A percentile compares a stretch with the other conserved stretches of the same genome.
Evolutionary conservation across 1,140 invertebrate species (phyloP).

Genomic region (Drosophila dunni): DNA sequence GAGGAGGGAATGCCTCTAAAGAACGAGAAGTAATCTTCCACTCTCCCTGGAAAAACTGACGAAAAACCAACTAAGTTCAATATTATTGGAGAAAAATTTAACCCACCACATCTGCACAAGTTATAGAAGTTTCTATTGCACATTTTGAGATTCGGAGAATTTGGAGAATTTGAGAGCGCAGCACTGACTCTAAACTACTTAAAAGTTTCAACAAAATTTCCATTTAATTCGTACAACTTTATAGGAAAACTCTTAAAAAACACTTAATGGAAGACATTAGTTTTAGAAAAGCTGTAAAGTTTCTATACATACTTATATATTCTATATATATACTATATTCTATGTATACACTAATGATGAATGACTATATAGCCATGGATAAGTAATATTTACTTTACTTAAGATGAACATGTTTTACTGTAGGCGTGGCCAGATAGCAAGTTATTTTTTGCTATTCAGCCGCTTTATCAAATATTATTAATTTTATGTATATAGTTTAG

Average conservation of each 20-base stretch:
- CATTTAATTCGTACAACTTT: conserved; percentile 15
- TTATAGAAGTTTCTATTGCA: conserved; percentile 73
- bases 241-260: conserved; percentile 14
- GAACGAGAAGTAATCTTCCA: conserved; percentile 56
- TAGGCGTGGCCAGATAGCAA: conserved; percentile 34
- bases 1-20: conserved; percentile 83
- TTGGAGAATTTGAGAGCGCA: conserved; percentile 56
- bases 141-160: conserved; percentile 57
- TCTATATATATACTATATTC: conserved; percentile 17
- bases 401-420: conserved; percentile 30
- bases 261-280: conserved; percentile 71
- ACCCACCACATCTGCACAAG: conserved; percentile 71
- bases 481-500: conserved; percentile 59
- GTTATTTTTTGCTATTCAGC: conserved; percentile 31
- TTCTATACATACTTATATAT: conserved; percentile 35
- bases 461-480: conserved; percentile 37
- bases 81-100: conserved; percentile 8
- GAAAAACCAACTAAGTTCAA: conserved; percentile 7
- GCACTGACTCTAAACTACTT: conserved; percentile 20
- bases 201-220: conserved; percentile 17
- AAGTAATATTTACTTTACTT: conserved; percentile 83
- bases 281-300: conserved; percentile 63
- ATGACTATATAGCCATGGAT: conserved; percentile 62
- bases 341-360: conserved; percentile 40
- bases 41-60: not conserved